phyloP scores from a whole-genome alignment of 2,797 vertebrate genomes.

The Scarus forsteni region DNA sequence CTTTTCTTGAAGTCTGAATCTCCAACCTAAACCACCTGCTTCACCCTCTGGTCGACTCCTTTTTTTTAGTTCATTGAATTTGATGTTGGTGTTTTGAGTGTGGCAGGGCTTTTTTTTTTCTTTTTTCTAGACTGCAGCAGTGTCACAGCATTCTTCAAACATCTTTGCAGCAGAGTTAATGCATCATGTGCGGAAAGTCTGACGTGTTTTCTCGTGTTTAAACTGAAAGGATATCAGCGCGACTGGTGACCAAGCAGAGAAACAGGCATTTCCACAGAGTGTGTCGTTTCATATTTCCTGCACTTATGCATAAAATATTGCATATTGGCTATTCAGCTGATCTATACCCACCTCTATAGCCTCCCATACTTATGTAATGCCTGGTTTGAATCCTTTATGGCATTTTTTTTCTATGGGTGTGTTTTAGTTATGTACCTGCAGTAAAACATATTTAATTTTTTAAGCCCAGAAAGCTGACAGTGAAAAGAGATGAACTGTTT shows the following conservation, averaged over 20 bases:
- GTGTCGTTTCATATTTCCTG: constrained; percentile 40
- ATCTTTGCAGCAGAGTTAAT: constrained; percentile 29
- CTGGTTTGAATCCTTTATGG: constrained; percentile 69
- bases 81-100: constrained; percentile 55
- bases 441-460: constrained; percentile 87
- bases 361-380: constrained; percentile 56
- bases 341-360: constrained; percentile 57
- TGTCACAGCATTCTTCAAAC: constrained; percentile 48
- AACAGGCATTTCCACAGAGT: constrained; percentile 28
- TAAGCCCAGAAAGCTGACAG: constrained; percentile 82
- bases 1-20: constrained; percentile 45
- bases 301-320: constrained; percentile 43
- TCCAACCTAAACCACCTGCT: constrained; percentile 42
- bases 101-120: constrained; percentile 39
- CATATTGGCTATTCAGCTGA: constrained; percentile 53
- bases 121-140: constrained; percentile 44
- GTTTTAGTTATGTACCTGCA: constrained; percentile 85
- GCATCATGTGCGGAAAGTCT: constrained; percentile 32
- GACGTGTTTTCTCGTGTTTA: constrained; percentile 34
- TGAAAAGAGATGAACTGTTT: constrained; percentile 90
- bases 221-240: constrained; percentile 16
- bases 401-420: constrained; percentile 70
- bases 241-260: constrained; percentile 26
- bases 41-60: constrained; percentile 44
- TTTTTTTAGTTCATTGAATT: constrained; percentile 69